Base-by-base conservation (phyloP, 2,113 vertebrate genomes). In the Salminus brasiliensis region DNA sequence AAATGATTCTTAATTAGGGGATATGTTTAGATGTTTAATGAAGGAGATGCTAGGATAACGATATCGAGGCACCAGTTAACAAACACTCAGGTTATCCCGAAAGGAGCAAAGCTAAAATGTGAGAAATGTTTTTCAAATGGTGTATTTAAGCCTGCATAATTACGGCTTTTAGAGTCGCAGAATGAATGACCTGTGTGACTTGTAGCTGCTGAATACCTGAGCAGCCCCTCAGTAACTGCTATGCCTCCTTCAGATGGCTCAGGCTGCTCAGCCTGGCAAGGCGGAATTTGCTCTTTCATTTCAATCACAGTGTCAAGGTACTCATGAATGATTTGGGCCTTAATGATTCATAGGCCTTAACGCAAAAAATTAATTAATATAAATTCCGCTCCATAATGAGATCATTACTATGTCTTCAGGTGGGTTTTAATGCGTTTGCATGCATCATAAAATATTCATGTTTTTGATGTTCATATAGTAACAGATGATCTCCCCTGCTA, bases 1-100 rank as follows among this genome's bases (percentile, higher is more conserved):
- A 92, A 91, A 93, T 90, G 89, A 91, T 85, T 89, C 88, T 94
- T 96, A 95, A 96, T 98, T 95, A 98, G 87, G 75, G 91, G 79
- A 84, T 83, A 89, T 87, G 83, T 81, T 92, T 93, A 92, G 82
- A 88, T 91, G 82, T 92, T 88, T 86, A 94, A 94, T 94, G 95
- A 92, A 94, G 90, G 80, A 90, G 88, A 86, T 68, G 82, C 89
- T 79, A 72, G 59, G 68, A 84, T 88, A 90, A 90, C 84, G 87
- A 89, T 90, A 87, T 86, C 16, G 72, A 69, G 62, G 78, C 62
- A 23, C 45, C 76, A 80, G 84, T 82, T 84, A 47, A 85, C 83
- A 88, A 87, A 82, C 62, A 74, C 68, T 81, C 85, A 81, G 68
- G 47, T 76, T 43, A 85, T 79, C 78, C 16, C 57, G 67, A 82